Evolutionary conservation across 1,140 invertebrate genomes (phyloP).

Genomic region (Agrilus planipennis): DNA sequence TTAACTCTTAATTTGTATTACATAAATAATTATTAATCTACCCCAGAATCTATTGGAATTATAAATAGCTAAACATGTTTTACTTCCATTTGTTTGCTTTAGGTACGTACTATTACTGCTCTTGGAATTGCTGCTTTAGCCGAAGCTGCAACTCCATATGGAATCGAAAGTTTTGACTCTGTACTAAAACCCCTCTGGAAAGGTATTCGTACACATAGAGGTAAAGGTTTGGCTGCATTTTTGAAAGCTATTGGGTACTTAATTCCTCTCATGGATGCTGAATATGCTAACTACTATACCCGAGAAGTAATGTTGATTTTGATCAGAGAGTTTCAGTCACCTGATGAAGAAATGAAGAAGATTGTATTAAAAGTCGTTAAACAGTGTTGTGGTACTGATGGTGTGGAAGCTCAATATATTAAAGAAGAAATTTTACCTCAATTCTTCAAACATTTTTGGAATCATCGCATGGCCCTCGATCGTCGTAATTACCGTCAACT

Average conservation of each 20-base stretch:
- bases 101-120: constrained; percentile 89
- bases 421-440: constrained; percentile 98
- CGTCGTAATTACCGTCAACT: constrained; percentile 94
- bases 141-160: constrained; percentile 97
- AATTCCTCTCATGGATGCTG: constrained; percentile 99
- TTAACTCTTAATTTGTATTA: no score
- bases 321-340: constrained; percentile 98
- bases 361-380: constrained; percentile 99
- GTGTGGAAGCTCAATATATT: constrained; percentile 98
- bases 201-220: constrained; percentile 92
- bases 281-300: constrained; percentile 99
- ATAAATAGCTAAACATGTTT: no score
- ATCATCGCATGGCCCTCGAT: constrained; percentile 98
- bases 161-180: constrained; percentile 99
- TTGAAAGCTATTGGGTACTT: constrained; percentile 98
- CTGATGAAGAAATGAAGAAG: constrained; percentile 99
- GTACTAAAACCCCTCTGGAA: constrained; percentile 99
- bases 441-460: constrained; percentile 99
- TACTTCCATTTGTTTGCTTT: not conserved
- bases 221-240: constrained; percentile 97
- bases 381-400: constrained; percentile 99
- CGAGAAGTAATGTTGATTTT: constrained; percentile 99
- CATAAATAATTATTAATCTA: no score
- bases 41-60: no score
- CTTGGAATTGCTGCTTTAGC: constrained; percentile 94